phyloP scores from a whole-genome alignment of 2,113 vertebrate species.

The Myrmophylax atrothorax region DNA sequence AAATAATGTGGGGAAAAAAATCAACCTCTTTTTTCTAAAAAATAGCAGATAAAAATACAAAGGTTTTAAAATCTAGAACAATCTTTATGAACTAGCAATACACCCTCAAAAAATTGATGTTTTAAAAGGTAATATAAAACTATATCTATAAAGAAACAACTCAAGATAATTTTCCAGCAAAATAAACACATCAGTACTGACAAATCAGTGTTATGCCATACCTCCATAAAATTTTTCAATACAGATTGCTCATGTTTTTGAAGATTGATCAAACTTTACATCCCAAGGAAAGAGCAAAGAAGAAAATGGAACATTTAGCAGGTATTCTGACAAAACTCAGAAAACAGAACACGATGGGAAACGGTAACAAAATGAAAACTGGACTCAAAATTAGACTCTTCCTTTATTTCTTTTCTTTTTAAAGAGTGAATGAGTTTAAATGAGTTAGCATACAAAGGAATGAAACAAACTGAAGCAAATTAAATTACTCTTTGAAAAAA shows the following conservation, averaged over 20 bases:
- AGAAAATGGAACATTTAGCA: neutral
- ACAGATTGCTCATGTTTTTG: neutral
- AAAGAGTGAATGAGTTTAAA: neutral
- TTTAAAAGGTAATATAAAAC: neutral
- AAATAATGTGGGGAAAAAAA: neutral
- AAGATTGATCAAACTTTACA: neutral
- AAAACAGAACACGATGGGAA: neutral
- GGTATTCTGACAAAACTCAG: neutral
- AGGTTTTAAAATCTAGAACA: neutral
- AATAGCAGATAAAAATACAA: neutral
- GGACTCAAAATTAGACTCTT: neutral
- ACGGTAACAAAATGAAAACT: neutral
- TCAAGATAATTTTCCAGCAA: neutral
- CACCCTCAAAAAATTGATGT: fast-evolving
- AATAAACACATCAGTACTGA: neutral
- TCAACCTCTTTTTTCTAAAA: neutral
- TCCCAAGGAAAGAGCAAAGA: neutral
- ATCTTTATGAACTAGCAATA: neutral
- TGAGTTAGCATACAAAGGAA: neutral
- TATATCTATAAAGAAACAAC: neutral
- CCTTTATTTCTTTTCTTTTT: neutral
- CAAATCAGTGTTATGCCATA: neutral
- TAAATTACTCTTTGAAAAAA: neutral
- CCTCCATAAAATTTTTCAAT: neutral
- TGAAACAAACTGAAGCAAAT: neutral